Evolutionary conservation across 2,888 invertebrate species (phyloP), one percentile per base, ranked within the genome.

Genomic region (Cheiracanthium punctorium): DNA sequence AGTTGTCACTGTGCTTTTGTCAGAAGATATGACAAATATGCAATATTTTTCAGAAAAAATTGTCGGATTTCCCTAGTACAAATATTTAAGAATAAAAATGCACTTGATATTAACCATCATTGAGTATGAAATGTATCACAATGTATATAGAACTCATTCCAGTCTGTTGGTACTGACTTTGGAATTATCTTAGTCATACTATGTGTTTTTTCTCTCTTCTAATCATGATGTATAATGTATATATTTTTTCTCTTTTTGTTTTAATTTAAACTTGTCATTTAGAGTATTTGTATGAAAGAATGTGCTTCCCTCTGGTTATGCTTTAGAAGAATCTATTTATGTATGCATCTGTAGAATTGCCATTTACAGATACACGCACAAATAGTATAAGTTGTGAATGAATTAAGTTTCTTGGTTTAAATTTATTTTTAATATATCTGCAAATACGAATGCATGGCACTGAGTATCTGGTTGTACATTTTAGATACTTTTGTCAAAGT

Each of bases 101-200:
- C 48, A 48, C 48, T 48, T 48, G 5, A 37, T 37, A 5, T 17
- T 17, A 48, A 48, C 17, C 17, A 48, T 14, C 48, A 48, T 48
- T 48, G 12, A 17, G 48, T 37, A 10, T 5, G 48, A 48, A 17
- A 17, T 17, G 48, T 48, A 17, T 58, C 24, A 24, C 58, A 58
- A 58, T 58, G 58, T 58, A 24, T 58, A 58, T 58, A 58, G 24
- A 24, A 24, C 20, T 58, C 58, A 58, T 58, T 58, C 24, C 58
- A 58, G 12, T 24, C 20, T 12, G 7, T 58, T 58, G 17, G 4
- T 58, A 17, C n/a, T 12, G 48, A 12, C 48, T 48, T 48, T n/a
- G 24, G 4, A 24, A 24, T 58, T 24, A 24, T 24, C 24, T 58
- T 58, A 24, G 17, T 48, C 17, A 17, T 48, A 17, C 2, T 17